Evolutionary conservation across 1,140 invertebrate genomes (phyloP).

Genomic region (Manduca sexta): DNA sequence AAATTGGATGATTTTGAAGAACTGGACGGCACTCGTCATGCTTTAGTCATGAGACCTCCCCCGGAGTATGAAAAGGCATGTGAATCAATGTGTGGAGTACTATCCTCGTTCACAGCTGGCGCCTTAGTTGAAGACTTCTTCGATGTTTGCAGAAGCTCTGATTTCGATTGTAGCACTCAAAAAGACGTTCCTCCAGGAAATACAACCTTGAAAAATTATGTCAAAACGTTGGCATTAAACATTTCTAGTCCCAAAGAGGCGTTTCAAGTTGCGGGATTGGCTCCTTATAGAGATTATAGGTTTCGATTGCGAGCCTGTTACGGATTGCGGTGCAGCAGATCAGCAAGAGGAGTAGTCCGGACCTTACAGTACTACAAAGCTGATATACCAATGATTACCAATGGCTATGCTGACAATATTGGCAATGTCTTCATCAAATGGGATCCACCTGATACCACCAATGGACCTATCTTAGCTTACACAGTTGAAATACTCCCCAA

Average conservation of each 20-base stretch:
- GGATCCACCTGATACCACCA: constrained; percentile 41
- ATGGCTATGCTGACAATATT: constrained; percentile 14
- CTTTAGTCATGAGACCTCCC: constrained; percentile 50
- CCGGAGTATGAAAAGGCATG: constrained; percentile 48
- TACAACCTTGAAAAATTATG: constrained; percentile 26
- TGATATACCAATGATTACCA: constrained; percentile 34
- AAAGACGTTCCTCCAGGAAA: constrained; percentile 26
- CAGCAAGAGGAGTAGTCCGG: constrained; percentile 36
- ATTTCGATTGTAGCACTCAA: constrained; percentile 28
- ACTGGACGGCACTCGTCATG: constrained; percentile 45
- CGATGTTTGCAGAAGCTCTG: constrained; percentile 38
- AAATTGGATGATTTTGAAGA: constrained; percentile 28
- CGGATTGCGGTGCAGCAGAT: constrained; percentile 35
- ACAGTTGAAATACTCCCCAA: constrained; percentile 43
- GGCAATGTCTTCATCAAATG: constrained; percentile 43
- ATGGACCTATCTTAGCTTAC: constrained; percentile 51
- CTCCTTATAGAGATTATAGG: constrained; percentile 55
- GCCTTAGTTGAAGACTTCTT: constrained; percentile 53
- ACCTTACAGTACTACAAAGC: constrained; percentile 38
- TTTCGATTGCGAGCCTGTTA: constrained; percentile 52
- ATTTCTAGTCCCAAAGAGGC: constrained; percentile 30
- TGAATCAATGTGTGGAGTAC: constrained; percentile 53
- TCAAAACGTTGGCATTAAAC: constrained; percentile 35
- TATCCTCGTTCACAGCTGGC: constrained; percentile 41
- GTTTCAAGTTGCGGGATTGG: constrained; percentile 41